These are phyloP conservation scores for Plectropomus leopardus DNA, from an alignment of 2,113 vertebrate species.

Conservation along the genomic window DNA sequence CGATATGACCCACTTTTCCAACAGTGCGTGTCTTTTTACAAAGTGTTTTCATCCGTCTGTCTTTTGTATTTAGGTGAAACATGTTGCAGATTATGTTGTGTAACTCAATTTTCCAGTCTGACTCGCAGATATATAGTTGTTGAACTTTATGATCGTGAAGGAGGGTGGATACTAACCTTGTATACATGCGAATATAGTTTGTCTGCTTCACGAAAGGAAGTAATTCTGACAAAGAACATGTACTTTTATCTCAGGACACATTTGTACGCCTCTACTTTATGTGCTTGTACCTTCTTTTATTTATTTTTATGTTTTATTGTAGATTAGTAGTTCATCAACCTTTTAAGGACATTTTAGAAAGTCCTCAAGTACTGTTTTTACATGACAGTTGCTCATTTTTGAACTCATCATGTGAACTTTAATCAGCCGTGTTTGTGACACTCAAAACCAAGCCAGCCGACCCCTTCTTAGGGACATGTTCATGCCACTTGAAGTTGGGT, in stretches of 20 bases:
- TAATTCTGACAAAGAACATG: too few species aligned
- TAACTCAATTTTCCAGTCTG: neutral
- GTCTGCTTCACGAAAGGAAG: neutral
- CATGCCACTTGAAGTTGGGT: too few species aligned
- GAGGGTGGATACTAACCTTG: neutral
- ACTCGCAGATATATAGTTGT: neutral
- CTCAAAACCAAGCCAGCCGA: too few species aligned
- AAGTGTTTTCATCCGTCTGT: neutral
- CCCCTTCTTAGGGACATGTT: too few species aligned
- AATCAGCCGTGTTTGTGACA: too few species aligned
- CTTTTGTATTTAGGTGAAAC: slow-evolving; percentile 1
- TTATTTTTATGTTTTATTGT: too few species aligned
- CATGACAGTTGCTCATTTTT: too few species aligned
- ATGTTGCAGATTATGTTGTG: neutral
- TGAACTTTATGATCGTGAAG: neutral
- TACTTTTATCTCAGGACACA: too few species aligned
- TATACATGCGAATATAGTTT: neutral
- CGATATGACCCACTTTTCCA: neutral
- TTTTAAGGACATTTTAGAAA: neutral
- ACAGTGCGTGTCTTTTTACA: neutral
- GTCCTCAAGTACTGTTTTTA: neutral
- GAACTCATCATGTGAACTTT: too few species aligned
- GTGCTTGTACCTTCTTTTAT: neutral
- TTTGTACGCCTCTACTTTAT: too few species aligned
- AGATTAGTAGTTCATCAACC: neutral